Base-by-base conservation (phyloP, 2,113 vertebrate species). In the Zosterops japonicus region DNA sequence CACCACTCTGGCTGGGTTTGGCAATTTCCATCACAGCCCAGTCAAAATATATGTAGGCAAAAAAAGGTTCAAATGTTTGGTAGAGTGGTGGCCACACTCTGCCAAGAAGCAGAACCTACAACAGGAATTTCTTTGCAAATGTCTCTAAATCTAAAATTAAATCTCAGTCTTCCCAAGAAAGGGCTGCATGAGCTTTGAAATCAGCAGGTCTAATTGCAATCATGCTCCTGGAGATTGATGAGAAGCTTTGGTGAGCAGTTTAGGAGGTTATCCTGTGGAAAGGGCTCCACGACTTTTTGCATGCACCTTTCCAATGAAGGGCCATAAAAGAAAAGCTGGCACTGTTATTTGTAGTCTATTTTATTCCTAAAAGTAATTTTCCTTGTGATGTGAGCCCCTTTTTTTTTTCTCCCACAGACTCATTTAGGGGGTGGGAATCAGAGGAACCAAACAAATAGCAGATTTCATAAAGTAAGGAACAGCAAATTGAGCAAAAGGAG, bases 401-500 rank as follows among this genome's bases (percentile, higher is more conserved):
- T 95, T 95, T 81, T 81, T 91, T 82, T 91, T 11, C 55, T 86
- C 76, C 79, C 70, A 53, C 36, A 59, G 81, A 75, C 41, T 89
- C 41, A 3, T 77, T 77, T 35, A 36, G 8, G n/a, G 83, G 16
- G 39, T 68, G 57, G 41, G 42, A 92, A 70, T 65, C 68, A 81
- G 65, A 89, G 91, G 96, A 97, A 91, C 87, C 75, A 96, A 92
- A 90, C 60, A 95, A 95, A 90, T 93, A 93, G 78, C 57, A 96
- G 95, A 90, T 97, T 96, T 95, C 83, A 64, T 94, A 94, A 96
- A 95, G 87, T 71, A 95, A 96, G 90, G 35, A 97, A 95, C 95
- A 96, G 83, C 70, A 95, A 96, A 92, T 91, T 97, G 97, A 97
- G 90, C 95, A 97, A 97, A 96, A 97, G 93, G 79, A 97, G 95